Evolutionary conservation across 1,140 invertebrate genomes (phyloP), one percentile per base, ranked within the genome.

Genomic region (Brachionus asplanchnoidis): DNA sequence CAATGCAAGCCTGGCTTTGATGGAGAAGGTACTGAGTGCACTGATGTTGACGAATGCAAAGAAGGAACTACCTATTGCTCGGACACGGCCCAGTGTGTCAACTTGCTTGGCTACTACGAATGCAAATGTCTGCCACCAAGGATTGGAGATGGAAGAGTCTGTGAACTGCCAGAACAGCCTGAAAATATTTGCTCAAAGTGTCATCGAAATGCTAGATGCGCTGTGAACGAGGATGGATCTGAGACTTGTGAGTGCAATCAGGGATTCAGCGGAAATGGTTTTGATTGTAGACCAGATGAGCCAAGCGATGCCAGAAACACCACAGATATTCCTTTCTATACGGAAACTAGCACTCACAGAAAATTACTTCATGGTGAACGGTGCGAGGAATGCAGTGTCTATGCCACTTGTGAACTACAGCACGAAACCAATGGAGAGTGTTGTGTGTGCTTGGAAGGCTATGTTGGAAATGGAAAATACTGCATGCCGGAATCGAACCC

Each of bases 1-100:
- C 65, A 73, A 75, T 84, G 82, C 36, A 84, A 84, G 46, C 46
- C 82, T 17, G 82, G 82, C 17, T 84, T 84, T 28, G 82, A 84
- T 46, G 82, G 82, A 28, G 42, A 68, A 11, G 82, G 82, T 7
- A 26, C 66, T 28, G 26, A 70, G 36, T 84, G 82, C 32, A 8
- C 8, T n/a, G 60, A 70, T 56, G 14, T 84, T 70, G 26, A 73
- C 32, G 82, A 70, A 40, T 84, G 60, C 20, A 66, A 82, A 17
- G 79, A 82, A 44, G 79, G 79, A 60, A 82, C 65, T 14, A 65
- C 79, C 17, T 82, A 36, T 68, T 82, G 79, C 23, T 60, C 79
- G 14, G 32, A 32, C 11, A 40, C 23, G 9, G 79, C 79, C 8
- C 53, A 68, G 23, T 82, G 79, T 46, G 42, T 82, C 28, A 82